A percentile compares a stretch with the other conserved stretches of the same genome.
Conservation (phyloP, 2,113 vertebrate species). For the Grus americana region DNA sequence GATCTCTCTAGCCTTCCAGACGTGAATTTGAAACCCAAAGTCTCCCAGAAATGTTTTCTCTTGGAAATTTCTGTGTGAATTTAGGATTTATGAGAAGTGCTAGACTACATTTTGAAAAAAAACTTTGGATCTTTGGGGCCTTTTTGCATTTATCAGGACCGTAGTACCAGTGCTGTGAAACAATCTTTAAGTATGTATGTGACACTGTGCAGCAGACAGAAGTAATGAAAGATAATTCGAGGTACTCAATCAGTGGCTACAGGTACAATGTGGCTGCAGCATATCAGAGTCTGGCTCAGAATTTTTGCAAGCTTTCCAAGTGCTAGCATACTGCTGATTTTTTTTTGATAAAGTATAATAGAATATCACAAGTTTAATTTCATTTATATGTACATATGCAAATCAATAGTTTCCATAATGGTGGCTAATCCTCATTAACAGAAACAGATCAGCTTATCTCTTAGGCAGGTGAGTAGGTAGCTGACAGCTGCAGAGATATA, state of each 20-base stretch:
- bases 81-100: not conserved
- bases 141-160: not conserved
- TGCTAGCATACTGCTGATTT: not conserved
- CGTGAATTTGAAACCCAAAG: not conserved
- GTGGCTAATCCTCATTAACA: not conserved
- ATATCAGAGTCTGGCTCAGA: not conserved
- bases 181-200: fast-evolving
- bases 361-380: not conserved
- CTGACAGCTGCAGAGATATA: not conserved
- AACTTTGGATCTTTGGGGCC: not conserved
- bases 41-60: not conserved
- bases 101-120: not conserved
- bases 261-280: not conserved
- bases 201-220: not conserved
- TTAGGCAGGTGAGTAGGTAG: not conserved
- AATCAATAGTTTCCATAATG: not conserved
- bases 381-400: not conserved
- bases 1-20: not conserved
- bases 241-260: not conserved
- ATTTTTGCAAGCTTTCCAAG: not conserved
- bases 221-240: not conserved
- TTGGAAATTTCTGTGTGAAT: not conserved
- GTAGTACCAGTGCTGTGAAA: not conserved
- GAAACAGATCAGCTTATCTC: not conserved
- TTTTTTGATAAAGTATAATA: not conserved